Percentiles rank a stretch among this genome's conserved stretches.
Conservation (phyloP, 2,888 invertebrate genomes). For the Argyra leucocephala region DNA sequence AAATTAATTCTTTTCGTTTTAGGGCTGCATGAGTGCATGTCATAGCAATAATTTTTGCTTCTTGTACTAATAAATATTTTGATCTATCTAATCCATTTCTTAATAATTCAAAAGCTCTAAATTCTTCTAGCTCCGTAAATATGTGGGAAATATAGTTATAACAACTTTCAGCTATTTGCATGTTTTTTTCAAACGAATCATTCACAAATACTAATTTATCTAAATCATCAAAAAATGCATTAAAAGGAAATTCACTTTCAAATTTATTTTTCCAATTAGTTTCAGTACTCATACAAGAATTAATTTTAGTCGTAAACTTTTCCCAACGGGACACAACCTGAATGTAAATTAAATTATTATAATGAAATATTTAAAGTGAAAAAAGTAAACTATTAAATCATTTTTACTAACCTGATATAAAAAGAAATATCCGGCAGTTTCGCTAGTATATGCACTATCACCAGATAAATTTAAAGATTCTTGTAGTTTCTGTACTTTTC, state of each 20-base stretch:
- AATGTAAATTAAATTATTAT: no score
- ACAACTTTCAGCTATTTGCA: slow-evolving; percentile 85
- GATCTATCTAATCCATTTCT: slow-evolving; percentile 92
- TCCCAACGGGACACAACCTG: slow-evolving; percentile 80
- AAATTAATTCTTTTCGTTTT: slow-evolving; percentile 90
- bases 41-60: slow-evolving; percentile 99
- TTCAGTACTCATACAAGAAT: slow-evolving; percentile 24
- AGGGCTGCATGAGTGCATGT: slow-evolving; percentile 99
- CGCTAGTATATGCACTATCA: slow-evolving; percentile 93
- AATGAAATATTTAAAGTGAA: background rate
- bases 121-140: slow-evolving; percentile 95
- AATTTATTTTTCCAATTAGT: slow-evolving; percentile 45
- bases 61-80: slow-evolving; percentile 92
- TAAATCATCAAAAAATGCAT: slow-evolving; percentile 84
- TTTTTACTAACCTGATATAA: slow-evolving; percentile 65
- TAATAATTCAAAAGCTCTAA: slow-evolving; percentile 92
- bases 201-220: slow-evolving; percentile 86
- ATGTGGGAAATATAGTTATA: slow-evolving; percentile 90
- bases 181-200: slow-evolving; percentile 65
- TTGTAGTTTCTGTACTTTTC: slow-evolving; percentile 80
- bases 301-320: slow-evolving; percentile 53
- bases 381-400: no score
- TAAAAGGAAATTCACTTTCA: slow-evolving; percentile 82
- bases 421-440: slow-evolving; percentile 96
- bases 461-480: slow-evolving; percentile 74